Evolutionary conservation across 37 sponge, comb jelly and placozoan species (phyloP), one percentile per base, ranked within the genome.

Genomic region (Diacarnus erythraeanus): DNA sequence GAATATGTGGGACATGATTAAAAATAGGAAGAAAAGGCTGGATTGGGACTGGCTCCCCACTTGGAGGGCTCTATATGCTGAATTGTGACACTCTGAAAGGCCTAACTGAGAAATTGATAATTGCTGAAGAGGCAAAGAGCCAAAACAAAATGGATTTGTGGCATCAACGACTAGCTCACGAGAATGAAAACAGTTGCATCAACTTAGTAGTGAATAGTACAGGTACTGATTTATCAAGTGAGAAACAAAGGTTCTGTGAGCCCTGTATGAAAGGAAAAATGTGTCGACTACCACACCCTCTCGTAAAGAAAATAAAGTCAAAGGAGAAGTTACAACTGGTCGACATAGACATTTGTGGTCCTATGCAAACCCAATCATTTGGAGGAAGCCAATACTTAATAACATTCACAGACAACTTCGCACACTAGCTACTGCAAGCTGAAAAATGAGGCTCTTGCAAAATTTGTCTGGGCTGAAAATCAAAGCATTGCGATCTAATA

Each of bases 161-260:
- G 87, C 87, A 86, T 74, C 87, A 74, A 40, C 72, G 87, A 38
- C 74, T 86, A 47, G 87, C 72, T n/a, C 87, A 79, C 30, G 64
- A 59, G 6, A 74, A 44, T 47, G 67, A 21, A 47, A 59, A 25
- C 68, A 42, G 35, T 40, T 86, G 12, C 42, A 44, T 25, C 5
- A 79, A 22, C 36, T 41, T 80, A 26, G 69, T 35, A 34, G 38
- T 39, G 42, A 73, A 66, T 44, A 72, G 60, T 38, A 23, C 43
- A 58, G 82, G 77, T 20, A n/a, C 74, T 9, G 66, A 56, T 41
- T 17, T 87, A 39, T 56, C 60, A 9, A n/a, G 47, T 42, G 44
- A 57, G 27, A 51, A 54, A 59, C 63, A 68, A 54, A 40, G 43
- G 27, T 76, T 87, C 51, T 87, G 87, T 76, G 82, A 80, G 34